Base-by-base conservation (phyloP, 1,140 invertebrate species). In the Trichonephila inaurata region DNA sequence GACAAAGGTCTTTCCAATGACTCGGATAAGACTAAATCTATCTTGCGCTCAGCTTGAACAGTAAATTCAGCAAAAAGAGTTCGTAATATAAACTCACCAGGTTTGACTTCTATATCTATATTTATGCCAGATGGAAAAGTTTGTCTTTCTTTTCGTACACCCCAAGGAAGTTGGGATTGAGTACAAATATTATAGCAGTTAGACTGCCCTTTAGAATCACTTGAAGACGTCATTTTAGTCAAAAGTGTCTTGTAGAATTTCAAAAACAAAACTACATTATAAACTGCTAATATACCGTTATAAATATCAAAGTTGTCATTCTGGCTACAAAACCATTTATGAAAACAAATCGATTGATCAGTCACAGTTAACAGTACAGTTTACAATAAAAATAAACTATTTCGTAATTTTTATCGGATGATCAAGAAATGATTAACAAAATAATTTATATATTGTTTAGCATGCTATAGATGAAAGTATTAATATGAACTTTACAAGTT, bases 51-150 rank as follows among this genome's bases (percentile, higher is more conserved):
- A 5, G 98, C 98, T 95, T 99, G 97, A 0, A 97, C 96, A 5
- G 98, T 99, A 95, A 99, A 99, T 95, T 99, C 98, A 2, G 98
- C 97, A 95, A 99, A 99, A 0, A 99, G 96, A 62, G 98, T 98
- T 82, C 98, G 96, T 97, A 99, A 98, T 2, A 99, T 98, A 96
- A 98, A 99, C 96, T 99, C 99, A 28, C 99, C 99, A 0, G 98
- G 98, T 83, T 96, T 95, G 2, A 94, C 94, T 66, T 94, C 93
- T 24, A 92, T 94, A n/a, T 94, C 94, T 12, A 94, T 94, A 33
- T 87, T 89, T 69, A 94, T 94, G 18, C 91, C 90, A 83, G 94
- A 91, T 87, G 97, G 96, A 58, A 97, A 96, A 64, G 96, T 96
- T 0, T 97, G 96, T 60, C 97, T 96, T 95, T 97, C 97, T 95